Percentiles rank a stretch among this genome's conserved stretches.
These are phyloP conservation scores for Megaceryle alcyon DNA, from an alignment of 2,797 vertebrate genomes.

Conservation along the genomic window DNA sequence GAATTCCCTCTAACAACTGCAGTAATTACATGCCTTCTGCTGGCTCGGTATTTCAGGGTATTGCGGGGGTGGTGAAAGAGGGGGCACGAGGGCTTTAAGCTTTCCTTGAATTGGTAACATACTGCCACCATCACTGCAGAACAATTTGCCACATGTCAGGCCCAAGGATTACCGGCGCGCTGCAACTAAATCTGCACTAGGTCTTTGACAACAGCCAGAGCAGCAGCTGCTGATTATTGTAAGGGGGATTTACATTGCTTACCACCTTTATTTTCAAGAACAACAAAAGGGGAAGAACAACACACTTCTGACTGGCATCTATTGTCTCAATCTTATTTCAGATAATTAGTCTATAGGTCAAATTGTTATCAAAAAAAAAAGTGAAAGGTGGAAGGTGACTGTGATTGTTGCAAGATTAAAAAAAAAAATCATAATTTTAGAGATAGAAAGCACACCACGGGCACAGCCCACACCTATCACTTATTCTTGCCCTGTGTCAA, in stretches of 20 bases:
- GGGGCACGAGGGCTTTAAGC: conserved; percentile 48
- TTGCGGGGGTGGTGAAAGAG: background rate
- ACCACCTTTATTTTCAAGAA: conserved; percentile 1
- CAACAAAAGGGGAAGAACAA: background rate
- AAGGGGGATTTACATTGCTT: conserved; percentile 33
- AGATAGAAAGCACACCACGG: background rate
- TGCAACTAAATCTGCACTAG: conserved; percentile 70
- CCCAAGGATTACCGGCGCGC: conserved; percentile 67
- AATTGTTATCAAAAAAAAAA: accelerated
- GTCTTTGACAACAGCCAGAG: conserved; percentile 57
- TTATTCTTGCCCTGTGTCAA: background rate
- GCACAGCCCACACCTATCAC: background rate
- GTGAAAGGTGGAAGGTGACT: accelerated
- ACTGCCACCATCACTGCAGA: conserved; percentile 77
- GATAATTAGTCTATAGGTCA: background rate
- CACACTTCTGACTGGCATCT: background rate
- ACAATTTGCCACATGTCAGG: conserved; percentile 76
- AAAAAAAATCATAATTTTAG: background rate
- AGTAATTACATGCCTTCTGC: conserved; percentile 81
- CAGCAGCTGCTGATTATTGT: conserved; percentile 62
- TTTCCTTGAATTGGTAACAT: conserved; percentile 78
- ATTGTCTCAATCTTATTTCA: background rate
- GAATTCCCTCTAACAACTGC: conserved; percentile 74
- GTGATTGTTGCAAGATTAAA: background rate
- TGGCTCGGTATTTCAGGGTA: conserved; percentile 46